Conservation (phyloP, 2,113 vertebrate genomes). For the Orycteropus afer region DNA sequence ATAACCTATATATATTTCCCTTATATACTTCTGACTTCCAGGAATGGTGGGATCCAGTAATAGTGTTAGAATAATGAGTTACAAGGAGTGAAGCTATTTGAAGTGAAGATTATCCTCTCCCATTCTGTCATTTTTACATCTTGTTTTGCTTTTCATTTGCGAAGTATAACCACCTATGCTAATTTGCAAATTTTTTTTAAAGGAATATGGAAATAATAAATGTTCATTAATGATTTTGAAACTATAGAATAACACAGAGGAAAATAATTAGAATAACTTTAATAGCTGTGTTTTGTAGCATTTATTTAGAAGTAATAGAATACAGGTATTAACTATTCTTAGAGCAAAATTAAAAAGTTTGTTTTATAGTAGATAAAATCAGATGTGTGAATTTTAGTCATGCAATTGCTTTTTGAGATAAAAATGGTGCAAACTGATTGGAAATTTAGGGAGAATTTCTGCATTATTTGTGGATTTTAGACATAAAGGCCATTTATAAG, state of each 20-base stretch:
- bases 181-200: conserved; percentile 5
- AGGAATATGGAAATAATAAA: not conserved
- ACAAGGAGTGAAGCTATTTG: not conserved
- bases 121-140: conserved; percentile 28
- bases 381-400: conserved; percentile 19
- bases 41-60: not conserved
- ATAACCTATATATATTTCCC: not conserved
- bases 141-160: conserved; percentile 43
- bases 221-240: conserved; percentile 20
- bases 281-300: not conserved
- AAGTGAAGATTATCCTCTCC: not conserved
- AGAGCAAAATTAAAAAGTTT: not conserved
- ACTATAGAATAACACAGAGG: not conserved
- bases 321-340: not conserved
- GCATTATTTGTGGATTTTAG: conserved; percentile 26
- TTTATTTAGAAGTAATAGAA: conserved; percentile 46
- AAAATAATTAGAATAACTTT: conserved; percentile 16
- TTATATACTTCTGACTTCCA: conserved; percentile 2
- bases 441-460: conserved; percentile 38
- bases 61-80: conserved; percentile 32
- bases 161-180: not conserved
- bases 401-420: conserved; percentile 4
- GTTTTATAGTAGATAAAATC: not conserved
- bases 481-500: not conserved
- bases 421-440: not conserved